phyloP scores from a whole-genome alignment of 2,888 invertebrate species.

The Xestoiulus laeticollis region DNA sequence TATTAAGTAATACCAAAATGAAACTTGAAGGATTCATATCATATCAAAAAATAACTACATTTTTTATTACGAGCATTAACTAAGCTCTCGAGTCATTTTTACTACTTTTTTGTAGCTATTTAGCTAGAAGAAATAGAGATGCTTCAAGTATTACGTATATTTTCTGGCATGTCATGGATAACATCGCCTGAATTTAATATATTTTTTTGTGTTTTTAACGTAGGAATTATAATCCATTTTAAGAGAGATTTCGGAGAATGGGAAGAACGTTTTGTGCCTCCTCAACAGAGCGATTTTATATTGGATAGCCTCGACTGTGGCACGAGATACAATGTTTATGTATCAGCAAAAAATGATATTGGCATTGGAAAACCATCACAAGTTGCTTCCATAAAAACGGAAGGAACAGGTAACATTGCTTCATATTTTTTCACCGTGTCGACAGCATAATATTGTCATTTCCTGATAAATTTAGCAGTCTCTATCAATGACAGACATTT shows the following conservation, averaged over 20 bases:
- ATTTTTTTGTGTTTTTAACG: background rate
- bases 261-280: constrained; percentile 60
- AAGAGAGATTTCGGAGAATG: constrained; percentile 62
- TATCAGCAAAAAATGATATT: constrained; percentile 70
- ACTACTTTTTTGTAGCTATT: no score
- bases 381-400: constrained; percentile 86
- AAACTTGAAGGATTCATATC: no score
- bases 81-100: no score
- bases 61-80: no score
- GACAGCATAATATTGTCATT: background rate
- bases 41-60: no score
- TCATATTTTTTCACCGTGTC: background rate
- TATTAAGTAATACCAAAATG: no score
- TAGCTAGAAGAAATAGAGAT: no score
- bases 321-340: constrained; percentile 62
- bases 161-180: no score
- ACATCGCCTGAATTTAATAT: no score
- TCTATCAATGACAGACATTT: background rate
- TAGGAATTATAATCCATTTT: constrained; percentile 61
- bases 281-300: constrained; percentile 62
- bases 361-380: constrained; percentile 92
- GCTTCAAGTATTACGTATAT: no score
- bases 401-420: constrained; percentile 73
- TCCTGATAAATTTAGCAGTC: background rate
- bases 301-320: constrained; percentile 62